Evolutionary conservation across 2,113 vertebrate species (phyloP), one percentile per base, ranked within the genome.

Genomic region (Dromaius novaehollandiae): DNA sequence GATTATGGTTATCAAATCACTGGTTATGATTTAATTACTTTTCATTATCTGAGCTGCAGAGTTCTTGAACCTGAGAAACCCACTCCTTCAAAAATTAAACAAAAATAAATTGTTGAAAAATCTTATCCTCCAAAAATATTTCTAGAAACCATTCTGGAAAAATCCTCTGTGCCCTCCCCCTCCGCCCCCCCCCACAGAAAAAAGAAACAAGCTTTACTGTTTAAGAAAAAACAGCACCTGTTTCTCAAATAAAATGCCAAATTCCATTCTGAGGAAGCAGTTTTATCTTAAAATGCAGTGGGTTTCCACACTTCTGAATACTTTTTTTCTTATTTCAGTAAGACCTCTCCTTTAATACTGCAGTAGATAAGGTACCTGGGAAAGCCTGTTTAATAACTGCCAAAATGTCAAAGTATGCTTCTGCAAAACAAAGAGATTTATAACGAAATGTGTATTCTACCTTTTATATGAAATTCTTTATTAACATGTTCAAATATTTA

Each of bases 401-500:
- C 88, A 90, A 89, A 91, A 90, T 60, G 68, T 94, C 89, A 88
- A 83, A 94, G 91, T 90, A 91, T 1, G 0, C 93, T 89, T 88
- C 55, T 83, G 68, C 71, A 86, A 94, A 96, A 93, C 93, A 96
- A 96, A 96, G 91, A 91, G 88, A 78, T 91, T 83, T 94, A 74
- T 92, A 88, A 90, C 0, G 0, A 88, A 95, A 88, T 81, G 30
- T 58, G 58, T 88, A 75, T 46, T 94, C 58, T 63, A 68, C 34
- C 64, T 90, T 96, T 93, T 91, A 74, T 90, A 96, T 93, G 55
- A 93, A 85, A 94, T 90, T 95, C 79, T 91, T 93, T 94, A 91
- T 94, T 95, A 91, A 83, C 85, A 19, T 88, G 88, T 95, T 93
- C 95, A 97, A 96, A 96, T 96, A 96, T 95, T 95, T 95, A 95